Evolutionary conservation across 2,888 invertebrate species (phyloP).

Genomic region (Lacanobia oleracea): DNA sequence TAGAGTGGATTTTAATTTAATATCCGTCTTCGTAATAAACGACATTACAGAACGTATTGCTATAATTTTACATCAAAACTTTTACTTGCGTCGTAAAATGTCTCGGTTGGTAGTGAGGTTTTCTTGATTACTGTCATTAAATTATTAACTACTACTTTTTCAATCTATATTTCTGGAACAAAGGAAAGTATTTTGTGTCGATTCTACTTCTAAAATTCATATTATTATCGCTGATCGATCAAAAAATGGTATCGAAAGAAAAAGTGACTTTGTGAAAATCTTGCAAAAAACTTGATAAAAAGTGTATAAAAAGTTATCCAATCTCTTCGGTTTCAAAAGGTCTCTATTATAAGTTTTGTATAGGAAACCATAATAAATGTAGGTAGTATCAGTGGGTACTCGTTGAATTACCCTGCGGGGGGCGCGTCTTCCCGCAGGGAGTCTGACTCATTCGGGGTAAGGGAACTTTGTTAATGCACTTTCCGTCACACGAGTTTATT

Average conservation of each 20-base stretch:
- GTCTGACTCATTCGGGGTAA: constrained; percentile 74
- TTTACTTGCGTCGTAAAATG: constrained; percentile 61
- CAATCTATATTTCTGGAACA: constrained; percentile 53
- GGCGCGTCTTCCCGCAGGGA: constrained; percentile 69
- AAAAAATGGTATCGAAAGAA: constrained; percentile 13
- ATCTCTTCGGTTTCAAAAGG: constrained; percentile 52
- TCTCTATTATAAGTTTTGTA: constrained; percentile 50
- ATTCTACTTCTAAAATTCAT: constrained; percentile 8
- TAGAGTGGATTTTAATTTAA: constrained; percentile 53
- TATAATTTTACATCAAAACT: constrained; percentile 61
- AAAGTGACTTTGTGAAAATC: constrained; percentile 31
- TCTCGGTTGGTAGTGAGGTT: constrained; percentile 46
- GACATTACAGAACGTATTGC: constrained; percentile 45
- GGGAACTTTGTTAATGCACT: constrained; percentile 82
- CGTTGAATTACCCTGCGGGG: constrained; percentile 65
- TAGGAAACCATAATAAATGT: constrained; percentile 59
- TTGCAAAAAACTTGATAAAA: constrained; percentile 26
- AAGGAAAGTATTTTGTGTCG: constrained; percentile 43
- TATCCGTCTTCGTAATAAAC: constrained; percentile 44
- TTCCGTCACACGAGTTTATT: constrained; percentile 69
- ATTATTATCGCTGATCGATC: constrained; percentile 23
- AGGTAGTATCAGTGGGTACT: constrained; percentile 55
- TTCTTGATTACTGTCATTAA: constrained; percentile 56
- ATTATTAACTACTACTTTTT: constrained; percentile 42
- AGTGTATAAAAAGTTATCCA: constrained; percentile 37